Base-by-base conservation (phyloP, 1,140 invertebrate species). In the Thereuonema tuberculata region DNA sequence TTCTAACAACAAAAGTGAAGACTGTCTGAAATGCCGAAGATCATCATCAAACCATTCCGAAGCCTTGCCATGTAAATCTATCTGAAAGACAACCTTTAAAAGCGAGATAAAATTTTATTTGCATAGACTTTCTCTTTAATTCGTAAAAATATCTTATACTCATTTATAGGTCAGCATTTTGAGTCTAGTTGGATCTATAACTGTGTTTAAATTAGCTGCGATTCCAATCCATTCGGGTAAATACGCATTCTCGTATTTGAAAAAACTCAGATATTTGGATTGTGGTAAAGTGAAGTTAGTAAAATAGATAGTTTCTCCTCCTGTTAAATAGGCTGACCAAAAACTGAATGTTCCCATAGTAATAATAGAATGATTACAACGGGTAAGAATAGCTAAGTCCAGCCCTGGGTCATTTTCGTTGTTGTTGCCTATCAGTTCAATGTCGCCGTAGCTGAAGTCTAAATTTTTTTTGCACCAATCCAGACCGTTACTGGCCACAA, bases 311-410 rank as follows among this genome's bases (percentile, higher is more conserved):
- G 23, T 24, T 24, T 82, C 79, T 14, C 82, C 82, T 1, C 77
- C 77, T 50, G 80, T 77, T 46, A 84, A 68, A 66, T 83, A 80
- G 1, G 81, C 82, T 1, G 78, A 81, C 76, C 82, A 84, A 59
- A 82, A 80, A 3, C 83, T 82, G 63, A 81, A 85, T 15, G 82
- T 83, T n/a, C 83, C 83, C 43, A 83, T 81, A 67, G 82, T 80
- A 64, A 84, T 82, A 56, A 85, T 80, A 61, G 79, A 78, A 65
- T 84, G 82, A 71, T 84, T 81, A 68, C 82, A 83, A 3, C 75
- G 71, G 5, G 79, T 74, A 64, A 85, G 72, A 23, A 84, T 75
- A 17, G 83, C 82, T 56, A 85, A 67, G 70, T 85, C 83, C 64
- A 78, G 70, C 17, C 77, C 78, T 1, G 79, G 76, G 26, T 73